These are phyloP conservation scores for Platerodrilus igneus DNA, from an alignment of 2,888 invertebrate species.

Conservation along the genomic window DNA sequence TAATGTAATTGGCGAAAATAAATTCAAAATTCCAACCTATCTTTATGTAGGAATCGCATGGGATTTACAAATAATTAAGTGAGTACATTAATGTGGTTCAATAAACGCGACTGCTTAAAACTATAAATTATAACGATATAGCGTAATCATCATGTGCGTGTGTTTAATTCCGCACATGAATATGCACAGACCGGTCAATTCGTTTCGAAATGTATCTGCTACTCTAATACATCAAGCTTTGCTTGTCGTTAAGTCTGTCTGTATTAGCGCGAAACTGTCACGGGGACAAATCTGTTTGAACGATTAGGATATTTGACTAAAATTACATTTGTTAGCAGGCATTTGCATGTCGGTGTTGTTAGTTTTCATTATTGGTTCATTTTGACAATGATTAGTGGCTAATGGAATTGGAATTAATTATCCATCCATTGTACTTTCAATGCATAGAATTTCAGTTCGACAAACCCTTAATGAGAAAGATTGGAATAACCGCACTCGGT, in stretches of 20 bases:
- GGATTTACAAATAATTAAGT: constrained; percentile 15
- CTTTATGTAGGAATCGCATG: too few species aligned
- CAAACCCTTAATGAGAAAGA: too few species aligned
- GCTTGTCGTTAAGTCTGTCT: constrained; percentile 45
- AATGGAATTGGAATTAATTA: constrained; percentile 20
- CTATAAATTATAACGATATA: constrained; percentile 22
- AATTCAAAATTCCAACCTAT: too few species aligned
- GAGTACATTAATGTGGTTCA: constrained; percentile 13
- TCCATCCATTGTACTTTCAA: too few species aligned
- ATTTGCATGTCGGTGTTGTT: constrained; percentile 31
- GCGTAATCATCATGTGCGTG: constrained; percentile 29
- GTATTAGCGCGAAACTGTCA: constrained; percentile 44
- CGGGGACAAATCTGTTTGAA: constrained; percentile 46
- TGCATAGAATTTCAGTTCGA: too few species aligned
- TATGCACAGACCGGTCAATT: constrained; percentile 37
- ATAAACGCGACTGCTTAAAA: constrained; percentile 11
- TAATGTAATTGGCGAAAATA: too few species aligned
- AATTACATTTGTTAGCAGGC: constrained; percentile 46
- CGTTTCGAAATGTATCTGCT: constrained; percentile 41
- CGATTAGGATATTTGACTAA: constrained; percentile 46
- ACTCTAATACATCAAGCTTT: constrained; percentile 45
- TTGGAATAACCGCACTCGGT: too few species aligned
- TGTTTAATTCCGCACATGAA: constrained; percentile 34
- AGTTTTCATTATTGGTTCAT: constrained; percentile 22
- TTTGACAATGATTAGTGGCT: constrained; percentile 22